These are phyloP conservation scores for Poeciliopsis prolifica DNA, from an alignment of 2,113 vertebrate species.

Conservation along the genomic window DNA sequence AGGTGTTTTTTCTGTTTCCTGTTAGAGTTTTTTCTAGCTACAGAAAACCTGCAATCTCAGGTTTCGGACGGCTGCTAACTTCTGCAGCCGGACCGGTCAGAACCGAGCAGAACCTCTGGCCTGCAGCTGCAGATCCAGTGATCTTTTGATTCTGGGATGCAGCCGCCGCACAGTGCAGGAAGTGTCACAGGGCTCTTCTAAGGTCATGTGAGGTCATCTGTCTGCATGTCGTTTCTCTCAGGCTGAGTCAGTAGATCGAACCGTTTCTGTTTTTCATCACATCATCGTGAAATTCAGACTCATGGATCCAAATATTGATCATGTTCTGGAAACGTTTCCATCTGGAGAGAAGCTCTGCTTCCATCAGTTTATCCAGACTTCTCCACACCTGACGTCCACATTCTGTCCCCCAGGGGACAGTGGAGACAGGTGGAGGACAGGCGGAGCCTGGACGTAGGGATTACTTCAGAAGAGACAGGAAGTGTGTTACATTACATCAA, in stretches of 20 bases:
- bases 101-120: too few species aligned
- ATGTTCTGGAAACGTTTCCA: background rate
- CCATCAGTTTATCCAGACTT: background rate
- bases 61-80: background rate
- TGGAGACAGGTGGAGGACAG: background rate
- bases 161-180: background rate
- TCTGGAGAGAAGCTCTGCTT: background rate
- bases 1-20: constrained; percentile 50
- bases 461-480: constrained; percentile 44
- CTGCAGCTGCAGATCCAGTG: background rate
- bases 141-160: background rate
- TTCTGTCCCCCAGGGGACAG: too few species aligned
- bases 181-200: background rate
- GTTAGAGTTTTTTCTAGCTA: constrained; percentile 24
- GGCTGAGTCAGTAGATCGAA: background rate
- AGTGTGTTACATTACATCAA: constrained; percentile 53
- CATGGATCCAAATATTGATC: background rate
- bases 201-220: background rate
- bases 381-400: too few species aligned
- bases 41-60: background rate
- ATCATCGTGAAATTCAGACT: background rate
- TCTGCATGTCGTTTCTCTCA: background rate
- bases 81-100: too few species aligned
- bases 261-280: background rate
- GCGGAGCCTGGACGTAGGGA: constrained; percentile 28